Conservation (phyloP, 2,797 vertebrate species). For the Danio aesculapii region DNA sequence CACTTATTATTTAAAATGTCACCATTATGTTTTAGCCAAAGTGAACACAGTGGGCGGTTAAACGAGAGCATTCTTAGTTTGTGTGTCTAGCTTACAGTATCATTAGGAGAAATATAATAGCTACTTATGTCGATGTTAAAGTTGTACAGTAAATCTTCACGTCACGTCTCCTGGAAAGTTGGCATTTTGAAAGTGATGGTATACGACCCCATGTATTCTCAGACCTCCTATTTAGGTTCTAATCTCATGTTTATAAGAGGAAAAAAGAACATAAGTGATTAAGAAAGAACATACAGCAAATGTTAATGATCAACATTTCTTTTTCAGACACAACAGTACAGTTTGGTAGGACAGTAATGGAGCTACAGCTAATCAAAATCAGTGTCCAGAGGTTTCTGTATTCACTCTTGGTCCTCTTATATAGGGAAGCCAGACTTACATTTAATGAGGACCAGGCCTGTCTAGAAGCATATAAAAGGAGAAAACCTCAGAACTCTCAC, state of each 20-base stretch:
- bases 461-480: conserved; percentile 73
- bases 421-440: conserved; percentile 44
- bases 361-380: conserved; percentile 34
- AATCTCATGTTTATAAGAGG: conserved; percentile 22
- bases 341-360: conserved; percentile 8
- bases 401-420: conserved; percentile 26
- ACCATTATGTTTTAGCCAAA: conserved; percentile 46
- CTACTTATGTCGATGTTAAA: conserved; percentile 25
- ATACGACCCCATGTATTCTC: conserved; percentile 13
- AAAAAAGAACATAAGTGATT: conserved; percentile 5
- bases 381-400: conserved; percentile 47
- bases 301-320: neutral
- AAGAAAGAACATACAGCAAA: conserved; percentile 13
- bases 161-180: conserved; percentile 30
- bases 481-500: conserved; percentile 74
- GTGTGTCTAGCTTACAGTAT: conserved; percentile 32
- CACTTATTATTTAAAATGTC: conserved; percentile 52
- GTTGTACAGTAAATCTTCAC: conserved; percentile 25
- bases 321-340: neutral
- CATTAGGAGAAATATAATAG: conserved; percentile 55
- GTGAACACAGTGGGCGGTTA: conserved; percentile 45
- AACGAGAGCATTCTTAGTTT: conserved; percentile 39
- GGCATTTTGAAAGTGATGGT: conserved; percentile 41
- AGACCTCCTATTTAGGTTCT: conserved; percentile 25
- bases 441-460: conserved; percentile 76